A percentile compares a stretch with the other conserved stretches of the same genome.
phyloP scores from a whole-genome alignment of 2,797 vertebrate genomes.

The Sciaenops ocellatus region DNA sequence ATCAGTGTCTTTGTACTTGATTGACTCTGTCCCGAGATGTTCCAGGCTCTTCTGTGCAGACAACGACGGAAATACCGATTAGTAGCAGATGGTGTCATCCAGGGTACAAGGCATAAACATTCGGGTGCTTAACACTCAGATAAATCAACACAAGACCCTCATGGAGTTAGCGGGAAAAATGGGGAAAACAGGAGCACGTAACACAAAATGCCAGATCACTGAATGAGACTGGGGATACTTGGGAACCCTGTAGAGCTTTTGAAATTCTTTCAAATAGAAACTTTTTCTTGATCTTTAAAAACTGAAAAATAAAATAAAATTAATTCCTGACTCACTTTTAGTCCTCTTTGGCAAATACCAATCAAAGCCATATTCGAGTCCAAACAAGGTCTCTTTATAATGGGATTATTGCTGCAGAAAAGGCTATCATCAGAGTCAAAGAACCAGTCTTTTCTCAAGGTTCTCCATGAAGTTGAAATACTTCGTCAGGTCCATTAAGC shows the following conservation, averaged over 20 bases:
- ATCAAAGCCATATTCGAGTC: neutral
- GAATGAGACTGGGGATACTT: conserved; percentile 7
- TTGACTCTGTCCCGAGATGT: conserved; percentile 52
- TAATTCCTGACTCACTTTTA: neutral
- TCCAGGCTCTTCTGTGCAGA: conserved; percentile 66
- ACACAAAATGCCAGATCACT: conserved; percentile 54
- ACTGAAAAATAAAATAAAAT: neutral
- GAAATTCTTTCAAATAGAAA: conserved; percentile 17
- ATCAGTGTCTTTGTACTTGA: conserved; percentile 54
- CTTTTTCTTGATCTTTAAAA: neutral
- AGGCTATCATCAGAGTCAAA: conserved; percentile 14
- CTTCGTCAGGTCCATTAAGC: conserved; percentile 53
- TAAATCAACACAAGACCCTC: conserved; percentile 74
- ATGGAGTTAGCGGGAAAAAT: conserved; percentile 52
- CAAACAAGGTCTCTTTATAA: neutral
- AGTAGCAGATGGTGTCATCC: conserved; percentile 81
- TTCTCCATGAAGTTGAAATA: conserved; percentile 21
- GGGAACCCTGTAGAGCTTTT: conserved; percentile 27
- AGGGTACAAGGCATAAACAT: conserved; percentile 74
- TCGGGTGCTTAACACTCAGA: conserved; percentile 65
- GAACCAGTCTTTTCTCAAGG: conserved; percentile 8
- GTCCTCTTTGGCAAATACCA: neutral
- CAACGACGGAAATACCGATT: conserved; percentile 76
- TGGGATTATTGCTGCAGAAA: neutral
- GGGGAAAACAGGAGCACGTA: conserved; percentile 69